These are phyloP conservation scores for Ptiloglossa arizonensis DNA, from an alignment of 1,140 invertebrate species.

Conservation along the genomic window DNA sequence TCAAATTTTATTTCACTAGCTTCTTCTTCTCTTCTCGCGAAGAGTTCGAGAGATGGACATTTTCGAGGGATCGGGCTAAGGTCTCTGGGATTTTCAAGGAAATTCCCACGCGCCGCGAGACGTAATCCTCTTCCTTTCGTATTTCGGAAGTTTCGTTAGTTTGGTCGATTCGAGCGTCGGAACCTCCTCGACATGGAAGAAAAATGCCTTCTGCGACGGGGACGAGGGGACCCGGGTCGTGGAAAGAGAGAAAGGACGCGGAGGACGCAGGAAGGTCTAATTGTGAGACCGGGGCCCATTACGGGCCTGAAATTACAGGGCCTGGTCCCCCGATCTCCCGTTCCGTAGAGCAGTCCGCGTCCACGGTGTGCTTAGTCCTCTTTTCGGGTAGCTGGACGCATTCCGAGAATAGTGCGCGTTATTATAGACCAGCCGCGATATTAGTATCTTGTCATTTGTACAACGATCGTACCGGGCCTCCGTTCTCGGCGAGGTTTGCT, in stretches of 20 bases:
- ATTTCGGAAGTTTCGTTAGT: background rate
- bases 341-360: slow-evolving; percentile 57
- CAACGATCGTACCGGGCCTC: background rate
- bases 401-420: slow-evolving; percentile 72
- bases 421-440: slow-evolving; percentile 60
- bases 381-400: slow-evolving; percentile 56
- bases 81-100: too few relatives aligned
- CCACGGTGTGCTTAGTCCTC: slow-evolving; percentile 50
- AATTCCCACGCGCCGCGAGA: too few relatives aligned
- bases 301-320: slow-evolving; percentile 77
- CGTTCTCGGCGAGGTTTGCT: slow-evolving; percentile 36
- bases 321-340: slow-evolving; percentile 58
- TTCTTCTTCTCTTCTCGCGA: too few relatives aligned
- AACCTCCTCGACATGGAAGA: slow-evolving; percentile 46
- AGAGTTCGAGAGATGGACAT: too few relatives aligned
- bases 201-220: slow-evolving; percentile 52
- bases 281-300: slow-evolving; percentile 74
- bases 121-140: too few relatives aligned
- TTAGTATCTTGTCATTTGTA: slow-evolving; percentile 67
- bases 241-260: slow-evolving; percentile 57
- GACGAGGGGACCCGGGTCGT: slow-evolving; percentile 24
- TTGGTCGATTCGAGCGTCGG: slow-evolving; percentile 6
- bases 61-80: too few relatives aligned
- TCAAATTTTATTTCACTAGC: too few relatives aligned
- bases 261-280: slow-evolving; percentile 75